Conservation (phyloP, 23 tunicate species). For the Styela clava region DNA sequence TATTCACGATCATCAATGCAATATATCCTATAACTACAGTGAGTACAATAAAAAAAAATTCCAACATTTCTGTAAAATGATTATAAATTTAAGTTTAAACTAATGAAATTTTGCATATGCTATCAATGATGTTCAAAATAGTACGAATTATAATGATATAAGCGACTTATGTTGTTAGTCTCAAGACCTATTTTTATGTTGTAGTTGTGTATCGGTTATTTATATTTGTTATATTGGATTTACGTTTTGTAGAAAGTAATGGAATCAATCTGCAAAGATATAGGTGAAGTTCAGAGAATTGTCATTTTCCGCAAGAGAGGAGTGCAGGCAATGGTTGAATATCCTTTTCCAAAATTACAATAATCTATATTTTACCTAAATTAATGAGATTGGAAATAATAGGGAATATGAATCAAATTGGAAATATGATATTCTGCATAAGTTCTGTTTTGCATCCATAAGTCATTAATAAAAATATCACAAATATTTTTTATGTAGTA, state of each 20-base stretch:
- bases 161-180: not conserved
- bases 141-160: no score
- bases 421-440: no score
- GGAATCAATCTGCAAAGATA: conserved; percentile 72
- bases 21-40: conserved; percentile 95
- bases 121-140: no score
- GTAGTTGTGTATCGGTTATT: not conserved
- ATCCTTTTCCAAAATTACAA: conserved; percentile 49
- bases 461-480: no score
- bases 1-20: conserved; percentile 88
- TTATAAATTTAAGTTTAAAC: no score
- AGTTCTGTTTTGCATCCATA: no score
- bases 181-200: not conserved
- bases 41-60: conserved; percentile 27
- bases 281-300: conserved; percentile 89
- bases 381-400: no score
- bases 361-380: not conserved
- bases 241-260: conserved; percentile 52
- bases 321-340: conserved; percentile 99
- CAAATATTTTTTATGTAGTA: no score
- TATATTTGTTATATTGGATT: not conserved
- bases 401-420: no score
- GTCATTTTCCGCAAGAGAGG: conserved; percentile 95
- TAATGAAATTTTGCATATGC: no score
- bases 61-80: no score